Conservation (phyloP, 2,113 vertebrate genomes). For the Channa maculata region DNA sequence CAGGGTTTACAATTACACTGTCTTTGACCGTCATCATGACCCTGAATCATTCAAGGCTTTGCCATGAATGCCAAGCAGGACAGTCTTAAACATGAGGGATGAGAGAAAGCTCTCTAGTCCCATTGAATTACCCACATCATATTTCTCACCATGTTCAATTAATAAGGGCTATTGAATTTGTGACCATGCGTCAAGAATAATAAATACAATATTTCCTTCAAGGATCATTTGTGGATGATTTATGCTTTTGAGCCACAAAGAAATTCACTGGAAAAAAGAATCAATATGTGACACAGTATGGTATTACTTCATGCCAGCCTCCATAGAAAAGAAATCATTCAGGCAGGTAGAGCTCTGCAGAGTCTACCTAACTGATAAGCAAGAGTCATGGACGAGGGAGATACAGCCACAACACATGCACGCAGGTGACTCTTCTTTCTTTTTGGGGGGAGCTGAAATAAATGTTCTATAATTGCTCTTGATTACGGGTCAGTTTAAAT, state of each 20-base stretch:
- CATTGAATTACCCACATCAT: conserved; percentile 76
- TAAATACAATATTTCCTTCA: conserved; percentile 82
- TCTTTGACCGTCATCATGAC: conserved; percentile 47
- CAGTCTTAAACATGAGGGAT: conserved; percentile 65
- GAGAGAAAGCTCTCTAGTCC: conserved; percentile 61
- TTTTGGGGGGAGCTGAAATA: conserved; percentile 51
- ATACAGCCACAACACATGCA: neutral
- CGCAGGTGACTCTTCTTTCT: conserved; percentile 46
- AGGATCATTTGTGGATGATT: conserved; percentile 79
- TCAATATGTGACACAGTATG: conserved; percentile 80
- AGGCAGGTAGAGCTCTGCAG: conserved; percentile 73
- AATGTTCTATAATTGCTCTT: conserved; percentile 62
- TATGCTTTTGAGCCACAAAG: conserved; percentile 74
- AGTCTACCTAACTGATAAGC: conserved; percentile 54
- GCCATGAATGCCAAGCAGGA: conserved; percentile 67
- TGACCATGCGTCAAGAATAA: conserved; percentile 82
- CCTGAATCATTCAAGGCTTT: conserved; percentile 39
- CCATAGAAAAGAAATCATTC: conserved; percentile 78
- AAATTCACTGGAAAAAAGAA: conserved; percentile 74
- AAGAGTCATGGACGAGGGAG: conserved; percentile 34
- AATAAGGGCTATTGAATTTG: conserved; percentile 83
- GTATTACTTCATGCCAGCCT: conserved; percentile 78
- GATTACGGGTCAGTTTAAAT: conserved; percentile 69
- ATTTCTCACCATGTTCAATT: conserved; percentile 82
- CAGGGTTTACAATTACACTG: conserved; percentile 47